phyloP scores from a whole-genome alignment of 2,888 invertebrate genomes.

The Palloptera scutellata region DNA sequence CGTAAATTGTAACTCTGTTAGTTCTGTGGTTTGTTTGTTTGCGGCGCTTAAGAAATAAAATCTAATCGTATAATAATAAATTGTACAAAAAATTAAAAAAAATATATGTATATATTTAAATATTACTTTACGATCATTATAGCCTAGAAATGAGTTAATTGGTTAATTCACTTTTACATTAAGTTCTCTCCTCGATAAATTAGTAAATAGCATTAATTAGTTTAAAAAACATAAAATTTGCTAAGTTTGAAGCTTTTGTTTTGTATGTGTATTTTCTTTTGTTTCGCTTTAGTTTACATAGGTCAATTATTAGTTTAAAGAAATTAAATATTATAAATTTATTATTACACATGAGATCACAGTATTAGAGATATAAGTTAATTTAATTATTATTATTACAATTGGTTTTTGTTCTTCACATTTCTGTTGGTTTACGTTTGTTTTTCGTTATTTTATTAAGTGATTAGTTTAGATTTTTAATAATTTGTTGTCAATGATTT shows the following conservation, averaged over 20 bases:
- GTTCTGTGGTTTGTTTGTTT: constrained; percentile 14
- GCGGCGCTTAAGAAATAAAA: constrained; percentile 22
- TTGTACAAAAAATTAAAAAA: background rate
- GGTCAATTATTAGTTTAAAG: constrained; percentile 19
- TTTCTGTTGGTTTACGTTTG: constrained; percentile 13
- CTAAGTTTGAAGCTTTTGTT: constrained; percentile 20
- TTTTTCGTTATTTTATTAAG: constrained; percentile 30
- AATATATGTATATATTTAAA: constrained; percentile 22
- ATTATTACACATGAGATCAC: constrained; percentile 65
- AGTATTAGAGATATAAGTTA: constrained; percentile 65
- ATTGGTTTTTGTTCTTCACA: background rate
- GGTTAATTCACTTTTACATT: constrained; percentile 5
- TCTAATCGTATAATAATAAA: constrained; percentile 14
- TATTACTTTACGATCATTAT: constrained; percentile 6
- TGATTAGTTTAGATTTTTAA: constrained; percentile 21
- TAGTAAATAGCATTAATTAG: background rate
- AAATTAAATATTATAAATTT: constrained; percentile 33
- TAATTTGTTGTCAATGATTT: constrained; percentile 27
- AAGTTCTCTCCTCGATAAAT: constrained; percentile 5
- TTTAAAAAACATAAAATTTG: constrained; percentile 31
- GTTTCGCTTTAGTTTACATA: constrained; percentile 20
- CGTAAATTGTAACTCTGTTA: too few species aligned
- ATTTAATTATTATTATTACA: constrained; percentile 14
- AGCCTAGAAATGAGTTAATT: constrained; percentile 19
- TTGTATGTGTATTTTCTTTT: constrained; percentile 21